phyloP scores from a whole-genome alignment of 2,797 vertebrate species.

The Morus bassanus region DNA sequence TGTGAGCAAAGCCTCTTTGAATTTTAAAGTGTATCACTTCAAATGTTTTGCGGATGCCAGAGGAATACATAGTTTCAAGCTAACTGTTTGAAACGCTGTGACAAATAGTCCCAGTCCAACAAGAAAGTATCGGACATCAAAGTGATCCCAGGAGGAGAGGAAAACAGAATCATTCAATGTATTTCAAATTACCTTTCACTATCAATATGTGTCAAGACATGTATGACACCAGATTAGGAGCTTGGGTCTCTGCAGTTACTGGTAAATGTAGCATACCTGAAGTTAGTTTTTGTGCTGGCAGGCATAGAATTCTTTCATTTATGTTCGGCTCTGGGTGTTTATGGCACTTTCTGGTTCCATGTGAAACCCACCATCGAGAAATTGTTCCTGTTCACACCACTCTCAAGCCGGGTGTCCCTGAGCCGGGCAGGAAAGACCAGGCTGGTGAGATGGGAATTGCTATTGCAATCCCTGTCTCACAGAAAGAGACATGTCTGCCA shows the following conservation, averaged over 20 bases:
- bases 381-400: background rate
- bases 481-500: background rate
- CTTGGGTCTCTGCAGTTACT: background rate
- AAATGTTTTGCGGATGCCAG: background rate
- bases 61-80: background rate
- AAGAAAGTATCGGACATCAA: background rate
- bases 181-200: background rate
- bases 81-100: background rate
- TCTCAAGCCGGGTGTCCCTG: background rate
- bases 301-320: background rate
- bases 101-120: background rate
- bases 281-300: background rate
- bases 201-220: background rate
- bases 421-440: background rate
- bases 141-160: background rate
- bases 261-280: background rate
- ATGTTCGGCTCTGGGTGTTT: background rate
- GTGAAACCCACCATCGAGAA: background rate
- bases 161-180: background rate
- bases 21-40: background rate
- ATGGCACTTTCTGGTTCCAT: background rate
- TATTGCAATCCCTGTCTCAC: too few relatives aligned
- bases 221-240: background rate
- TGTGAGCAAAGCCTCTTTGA: background rate
- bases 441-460: background rate